Percentiles rank a stretch among this genome's conserved stretches.
phyloP scores from a whole-genome alignment of 1,140 invertebrate genomes.

The Ceratosolen solmsi region DNA sequence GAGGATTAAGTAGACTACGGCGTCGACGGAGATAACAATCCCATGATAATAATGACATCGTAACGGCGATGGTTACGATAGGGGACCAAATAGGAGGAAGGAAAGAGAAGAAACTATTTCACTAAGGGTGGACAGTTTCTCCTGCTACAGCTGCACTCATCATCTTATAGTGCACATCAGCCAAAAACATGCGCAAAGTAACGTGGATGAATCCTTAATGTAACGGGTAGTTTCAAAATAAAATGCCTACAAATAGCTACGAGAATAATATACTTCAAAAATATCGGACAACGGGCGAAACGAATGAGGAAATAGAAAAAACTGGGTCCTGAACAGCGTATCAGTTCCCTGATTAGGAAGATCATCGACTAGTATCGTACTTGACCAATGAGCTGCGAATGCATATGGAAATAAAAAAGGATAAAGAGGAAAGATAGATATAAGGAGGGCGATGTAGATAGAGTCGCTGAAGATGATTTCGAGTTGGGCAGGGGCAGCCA shows the following conservation, averaged over 20 bases:
- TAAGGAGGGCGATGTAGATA: not conserved
- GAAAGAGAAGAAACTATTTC: not conserved
- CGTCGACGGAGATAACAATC: not conserved
- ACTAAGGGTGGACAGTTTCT: not conserved
- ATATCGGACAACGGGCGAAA: not conserved
- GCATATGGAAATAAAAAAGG: not conserved
- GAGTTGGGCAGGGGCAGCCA: not conserved
- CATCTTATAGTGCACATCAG: too few species aligned
- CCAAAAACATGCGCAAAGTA: not conserved
- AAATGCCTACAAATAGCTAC: not conserved
- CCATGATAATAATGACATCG: not conserved
- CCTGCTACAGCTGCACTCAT: too few species aligned
- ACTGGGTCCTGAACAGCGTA: not conserved
- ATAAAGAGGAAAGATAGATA: not conserved
- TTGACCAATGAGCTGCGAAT: not conserved
- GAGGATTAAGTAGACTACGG: not conserved
- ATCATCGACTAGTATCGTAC: not conserved
- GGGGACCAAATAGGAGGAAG: not conserved
- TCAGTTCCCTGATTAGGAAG: not conserved
- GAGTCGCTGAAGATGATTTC: too few species aligned
- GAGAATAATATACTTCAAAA: slow-evolving; percentile 6
- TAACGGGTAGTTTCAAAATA: not conserved
- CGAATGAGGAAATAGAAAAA: not conserved
- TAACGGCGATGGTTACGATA: too few species aligned
- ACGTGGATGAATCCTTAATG: not conserved